Evolutionary conservation across 2,113 vertebrate species (phyloP).

Genomic region (Calidris pygmaea): DNA sequence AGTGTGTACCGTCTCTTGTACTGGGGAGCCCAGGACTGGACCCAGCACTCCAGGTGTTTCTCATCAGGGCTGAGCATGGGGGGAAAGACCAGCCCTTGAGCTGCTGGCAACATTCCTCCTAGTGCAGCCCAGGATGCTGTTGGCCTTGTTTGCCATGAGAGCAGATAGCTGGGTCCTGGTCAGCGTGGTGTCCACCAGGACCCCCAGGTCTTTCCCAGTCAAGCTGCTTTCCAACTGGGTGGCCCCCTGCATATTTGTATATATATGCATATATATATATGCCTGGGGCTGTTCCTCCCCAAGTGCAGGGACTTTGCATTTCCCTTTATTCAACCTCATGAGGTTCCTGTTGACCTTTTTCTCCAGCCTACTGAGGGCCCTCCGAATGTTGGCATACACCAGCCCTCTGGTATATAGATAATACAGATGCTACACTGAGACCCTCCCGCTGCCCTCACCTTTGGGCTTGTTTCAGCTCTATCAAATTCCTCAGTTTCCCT

Average conservation of each 20-base stretch:
- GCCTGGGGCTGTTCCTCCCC: background rate
- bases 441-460: background rate
- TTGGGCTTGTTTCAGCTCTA: background rate
- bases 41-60: background rate
- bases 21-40: background rate
- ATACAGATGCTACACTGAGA: background rate
- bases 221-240: background rate
- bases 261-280: too few relatives aligned
- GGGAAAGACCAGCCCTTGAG: background rate
- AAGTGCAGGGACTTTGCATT: background rate
- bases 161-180: background rate
- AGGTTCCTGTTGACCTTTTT: background rate
- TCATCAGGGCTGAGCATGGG: background rate
- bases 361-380: fast-evolving
- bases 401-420: background rate
- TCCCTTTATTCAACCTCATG: background rate
- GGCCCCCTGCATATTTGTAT: too few relatives aligned
- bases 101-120: background rate
- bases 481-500: background rate
- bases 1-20: background rate
- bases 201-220: background rate
- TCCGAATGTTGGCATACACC: background rate
- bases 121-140: background rate
- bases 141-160: background rate
- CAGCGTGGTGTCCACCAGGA: background rate